Conservation (phyloP, 2,888 invertebrate species). For the Biston stratarius region DNA sequence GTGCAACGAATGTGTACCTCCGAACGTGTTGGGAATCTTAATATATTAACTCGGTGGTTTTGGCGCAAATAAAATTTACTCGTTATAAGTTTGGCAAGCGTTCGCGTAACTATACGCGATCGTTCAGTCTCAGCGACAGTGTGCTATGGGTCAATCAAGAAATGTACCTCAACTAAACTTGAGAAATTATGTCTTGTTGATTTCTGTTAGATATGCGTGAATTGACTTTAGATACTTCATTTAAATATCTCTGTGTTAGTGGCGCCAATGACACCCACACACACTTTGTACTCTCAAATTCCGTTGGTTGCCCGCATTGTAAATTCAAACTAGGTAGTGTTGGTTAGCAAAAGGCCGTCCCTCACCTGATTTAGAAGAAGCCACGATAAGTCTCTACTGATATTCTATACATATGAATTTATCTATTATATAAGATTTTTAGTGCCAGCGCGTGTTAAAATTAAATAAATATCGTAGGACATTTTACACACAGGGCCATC, state of each 20-base stretch:
- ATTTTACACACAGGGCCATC: too few species aligned
- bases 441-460: too few species aligned
- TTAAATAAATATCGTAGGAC: too few species aligned
- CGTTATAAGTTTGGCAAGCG: background rate
- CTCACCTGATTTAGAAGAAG: background rate
- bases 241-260: slow-evolving; percentile 12
- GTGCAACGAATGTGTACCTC: too few species aligned
- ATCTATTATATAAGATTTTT: too few species aligned
- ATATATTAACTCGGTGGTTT: too few species aligned
- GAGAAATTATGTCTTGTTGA: background rate
- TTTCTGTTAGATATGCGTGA: slow-evolving; percentile 4
- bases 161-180: background rate
- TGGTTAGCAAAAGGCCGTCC: background rate
- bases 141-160: background rate
- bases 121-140: background rate
- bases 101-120: background rate
- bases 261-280: slow-evolving; percentile 39
- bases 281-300: slow-evolving; percentile 38
- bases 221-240: slow-evolving; percentile 10
- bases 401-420: too few species aligned
- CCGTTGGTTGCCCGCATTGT: slow-evolving; percentile 25
- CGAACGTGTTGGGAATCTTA: too few species aligned
- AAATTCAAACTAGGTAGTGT: slow-evolving; percentile 9
- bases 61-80: too few species aligned
- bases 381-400: too few species aligned